phyloP scores from a whole-genome alignment of 2,113 vertebrate species.

The Leuciscus idus region DNA sequence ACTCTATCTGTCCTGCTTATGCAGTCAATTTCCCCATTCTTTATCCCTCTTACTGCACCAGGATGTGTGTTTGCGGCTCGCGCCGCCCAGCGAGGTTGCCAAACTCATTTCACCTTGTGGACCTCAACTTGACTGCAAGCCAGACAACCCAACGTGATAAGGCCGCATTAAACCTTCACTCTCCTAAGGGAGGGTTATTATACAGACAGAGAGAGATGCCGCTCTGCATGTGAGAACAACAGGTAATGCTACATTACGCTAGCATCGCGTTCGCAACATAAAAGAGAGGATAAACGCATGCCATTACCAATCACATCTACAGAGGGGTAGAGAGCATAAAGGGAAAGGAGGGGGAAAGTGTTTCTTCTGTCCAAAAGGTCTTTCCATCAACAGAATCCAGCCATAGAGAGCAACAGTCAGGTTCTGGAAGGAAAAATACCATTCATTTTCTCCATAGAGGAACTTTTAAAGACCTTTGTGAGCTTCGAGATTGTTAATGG shows the following conservation, averaged over 20 bases:
- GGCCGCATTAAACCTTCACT: constrained; percentile 74
- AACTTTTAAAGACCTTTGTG: background rate
- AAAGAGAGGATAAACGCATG: background rate
- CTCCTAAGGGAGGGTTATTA: constrained; percentile 77
- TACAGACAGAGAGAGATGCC: constrained; percentile 72
- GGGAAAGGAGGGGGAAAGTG: background rate
- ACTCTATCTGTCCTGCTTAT: constrained; percentile 82
- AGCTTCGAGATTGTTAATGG: background rate
- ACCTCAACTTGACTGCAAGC: constrained; percentile 77
- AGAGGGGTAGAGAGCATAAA: background rate
- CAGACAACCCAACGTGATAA: constrained; percentile 79
- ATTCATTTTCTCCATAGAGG: background rate
- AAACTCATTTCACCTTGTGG: constrained; percentile 84
- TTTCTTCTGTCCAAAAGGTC: background rate
- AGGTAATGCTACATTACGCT: constrained; percentile 72
- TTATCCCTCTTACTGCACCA: constrained; percentile 75
- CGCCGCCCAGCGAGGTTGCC: constrained; percentile 75
- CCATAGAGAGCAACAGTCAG: too few species aligned
- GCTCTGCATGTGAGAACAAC: constrained; percentile 78
- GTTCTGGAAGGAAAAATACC: background rate
- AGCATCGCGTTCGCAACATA: constrained; percentile 40
- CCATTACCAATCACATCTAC: constrained; percentile 5
- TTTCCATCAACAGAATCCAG: background rate
- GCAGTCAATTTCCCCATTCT: constrained; percentile 79
- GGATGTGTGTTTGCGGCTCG: constrained; percentile 77